These are phyloP conservation scores for Pygoscelis antarcticus DNA, from an alignment of 2,113 vertebrate genomes.

Conservation along the genomic window DNA sequence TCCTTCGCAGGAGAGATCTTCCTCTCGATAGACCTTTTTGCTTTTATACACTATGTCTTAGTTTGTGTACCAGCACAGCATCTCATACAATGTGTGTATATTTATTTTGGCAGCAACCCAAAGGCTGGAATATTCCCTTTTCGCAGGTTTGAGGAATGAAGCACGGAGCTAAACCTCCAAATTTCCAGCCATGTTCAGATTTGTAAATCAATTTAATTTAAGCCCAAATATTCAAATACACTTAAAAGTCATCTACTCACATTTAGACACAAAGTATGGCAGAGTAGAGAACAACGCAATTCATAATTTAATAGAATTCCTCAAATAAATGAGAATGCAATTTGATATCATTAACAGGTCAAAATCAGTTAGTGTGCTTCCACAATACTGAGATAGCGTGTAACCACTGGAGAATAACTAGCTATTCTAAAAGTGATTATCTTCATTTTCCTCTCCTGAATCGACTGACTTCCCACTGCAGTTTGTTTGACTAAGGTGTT, in stretches of 20 bases:
- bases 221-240: neutral
- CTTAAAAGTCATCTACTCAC: neutral
- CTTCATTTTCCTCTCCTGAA: rapidly evolving
- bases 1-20: neutral
- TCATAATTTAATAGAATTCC: neutral
- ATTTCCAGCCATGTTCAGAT: neutral
- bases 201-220: neutral
- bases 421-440: neutral
- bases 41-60: neutral
- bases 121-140: neutral
- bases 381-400: rapidly evolving
- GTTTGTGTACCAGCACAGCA: neutral
- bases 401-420: neutral
- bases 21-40: neutral
- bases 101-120: neutral
- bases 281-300: neutral
- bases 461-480: rapidly evolving
- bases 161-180: neutral
- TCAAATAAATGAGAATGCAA: neutral
- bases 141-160: neutral
- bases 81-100: neutral
- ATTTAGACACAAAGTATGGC: neutral
- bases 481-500: neutral
- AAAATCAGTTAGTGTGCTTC: neutral
- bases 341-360: neutral